Percentiles rank a stretch among this genome's conserved stretches.
These are phyloP conservation scores for Dendronephthya gigantea DNA, from an alignment of 64 coral and sea anemone species.

Conservation along the genomic window DNA sequence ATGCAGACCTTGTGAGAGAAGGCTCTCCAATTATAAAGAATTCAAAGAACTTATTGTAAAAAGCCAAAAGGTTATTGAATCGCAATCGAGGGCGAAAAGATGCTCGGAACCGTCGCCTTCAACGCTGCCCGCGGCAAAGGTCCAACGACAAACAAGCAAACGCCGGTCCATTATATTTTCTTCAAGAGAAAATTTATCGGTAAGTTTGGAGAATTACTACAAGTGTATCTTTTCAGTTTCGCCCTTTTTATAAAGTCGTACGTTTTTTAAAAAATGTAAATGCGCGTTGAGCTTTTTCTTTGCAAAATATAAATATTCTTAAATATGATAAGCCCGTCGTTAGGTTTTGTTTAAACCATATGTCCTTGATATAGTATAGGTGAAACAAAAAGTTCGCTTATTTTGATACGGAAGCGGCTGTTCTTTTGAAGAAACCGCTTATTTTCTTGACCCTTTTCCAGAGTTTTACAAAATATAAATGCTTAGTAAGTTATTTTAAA, in stretches of 20 bases:
- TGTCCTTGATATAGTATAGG: no score
- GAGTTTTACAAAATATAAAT: no score
- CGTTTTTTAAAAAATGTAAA: background rate
- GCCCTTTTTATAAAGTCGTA: background rate
- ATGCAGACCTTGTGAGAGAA: background rate
- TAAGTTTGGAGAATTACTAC: background rate
- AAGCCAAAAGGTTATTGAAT: background rate
- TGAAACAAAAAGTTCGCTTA: no score
- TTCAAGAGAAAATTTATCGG: background rate
- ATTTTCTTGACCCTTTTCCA: no score
- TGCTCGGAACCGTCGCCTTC: background rate
- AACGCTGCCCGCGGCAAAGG: background rate
- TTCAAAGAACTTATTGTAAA: background rate
- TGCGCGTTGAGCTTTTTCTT: no score
- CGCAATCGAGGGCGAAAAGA: background rate
- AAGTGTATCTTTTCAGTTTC: background rate
- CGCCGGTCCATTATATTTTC: background rate
- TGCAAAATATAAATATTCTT: no score
- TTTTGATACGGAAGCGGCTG: no score
- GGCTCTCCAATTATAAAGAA: background rate
- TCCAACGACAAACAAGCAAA: background rate
- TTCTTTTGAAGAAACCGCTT: no score
- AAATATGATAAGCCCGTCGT: no score
- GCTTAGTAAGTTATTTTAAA: no score
- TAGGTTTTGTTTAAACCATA: no score